Base-by-base conservation (phyloP, 2,113 vertebrate genomes). In the Vulpes lagopus region DNA sequence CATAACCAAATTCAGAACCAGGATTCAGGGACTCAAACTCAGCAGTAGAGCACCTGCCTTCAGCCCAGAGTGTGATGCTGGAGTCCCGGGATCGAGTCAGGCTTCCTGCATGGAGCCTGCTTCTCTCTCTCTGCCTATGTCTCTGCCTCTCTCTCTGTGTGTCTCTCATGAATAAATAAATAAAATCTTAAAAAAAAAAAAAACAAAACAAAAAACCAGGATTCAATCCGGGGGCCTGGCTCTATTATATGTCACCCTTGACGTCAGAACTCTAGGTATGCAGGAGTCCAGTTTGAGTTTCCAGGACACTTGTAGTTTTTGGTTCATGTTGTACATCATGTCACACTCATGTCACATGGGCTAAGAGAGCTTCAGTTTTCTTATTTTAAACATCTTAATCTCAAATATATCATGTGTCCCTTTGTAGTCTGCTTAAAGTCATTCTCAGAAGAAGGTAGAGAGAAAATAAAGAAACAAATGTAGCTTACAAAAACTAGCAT, bases 361-460 rank as follows among this genome's bases (percentile, higher is more conserved):
- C 14, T 32, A 55, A 88, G 15, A 88, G 43, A 84, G 35, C 71
- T 91, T 93, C 8, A 19, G 87, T 93, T 84, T 92, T 91, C 19
- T 85, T 53, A 79, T 89, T 86, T 91, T 76, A 78, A 92, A 57
- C 49, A 69, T 80, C 92, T 91, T 74, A 38, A 62, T 88, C 57
- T 93, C 49, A 91, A 9, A 57, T 69, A 81, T 53, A 79, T 94
- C 10, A 35, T 82, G 73, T 71, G 22, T 95, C 49, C n/a, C 32
- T 95, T 97, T 95, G 25, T 11, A 62, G 38, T 14, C 71, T 83
- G 38, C 30, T 90, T 79, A 3, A 74, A 92, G 22, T 87, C 32
- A 73, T 87, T 60, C 74, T 78, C 23, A 67, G 30, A 86, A 67
- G n/a, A 89, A 65, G 43, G 27, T 27, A 78, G 30, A 49, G 10